phyloP scores from a whole-genome alignment of 2,113 vertebrate genomes.

The Cyanistes caeruleus region DNA sequence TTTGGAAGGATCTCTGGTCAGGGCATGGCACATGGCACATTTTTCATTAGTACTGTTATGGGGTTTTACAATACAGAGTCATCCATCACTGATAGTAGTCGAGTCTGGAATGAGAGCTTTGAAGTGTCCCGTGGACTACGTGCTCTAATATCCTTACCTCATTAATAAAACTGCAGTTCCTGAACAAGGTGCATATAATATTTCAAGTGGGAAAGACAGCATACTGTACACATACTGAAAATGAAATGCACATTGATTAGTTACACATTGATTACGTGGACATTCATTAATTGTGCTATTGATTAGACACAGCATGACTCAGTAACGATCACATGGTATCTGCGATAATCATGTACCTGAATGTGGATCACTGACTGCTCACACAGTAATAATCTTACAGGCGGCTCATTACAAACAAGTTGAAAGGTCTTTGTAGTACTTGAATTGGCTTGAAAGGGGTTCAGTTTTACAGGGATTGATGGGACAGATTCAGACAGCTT shows the following conservation, averaged over 20 bases:
- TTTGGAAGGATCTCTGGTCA: not conserved
- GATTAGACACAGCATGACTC: not conserved
- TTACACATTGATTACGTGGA: not conserved
- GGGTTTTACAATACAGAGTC: not conserved
- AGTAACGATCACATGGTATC: fast-evolving
- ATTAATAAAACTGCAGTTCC: not conserved
- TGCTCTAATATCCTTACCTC: not conserved
- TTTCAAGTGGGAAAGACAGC: not conserved
- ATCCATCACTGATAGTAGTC: not conserved
- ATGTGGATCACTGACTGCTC: not conserved
- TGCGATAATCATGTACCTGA: fast-evolving
- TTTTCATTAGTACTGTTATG: fast-evolving
- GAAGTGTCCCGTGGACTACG: not conserved
- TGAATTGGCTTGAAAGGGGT: not conserved
- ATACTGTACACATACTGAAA: not conserved
- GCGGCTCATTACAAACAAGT: not conserved
- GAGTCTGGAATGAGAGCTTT: not conserved
- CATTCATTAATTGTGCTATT: constrained; percentile 13
- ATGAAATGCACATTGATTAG: not conserved
- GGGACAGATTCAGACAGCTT: not conserved
- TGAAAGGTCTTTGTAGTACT: not conserved
- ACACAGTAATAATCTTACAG: not conserved
- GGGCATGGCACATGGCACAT: not conserved
- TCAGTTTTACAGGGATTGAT: not conserved
- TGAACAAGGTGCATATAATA: not conserved